phyloP scores from a whole-genome alignment of 2,113 vertebrate genomes.

The Nematolebias whitei region DNA sequence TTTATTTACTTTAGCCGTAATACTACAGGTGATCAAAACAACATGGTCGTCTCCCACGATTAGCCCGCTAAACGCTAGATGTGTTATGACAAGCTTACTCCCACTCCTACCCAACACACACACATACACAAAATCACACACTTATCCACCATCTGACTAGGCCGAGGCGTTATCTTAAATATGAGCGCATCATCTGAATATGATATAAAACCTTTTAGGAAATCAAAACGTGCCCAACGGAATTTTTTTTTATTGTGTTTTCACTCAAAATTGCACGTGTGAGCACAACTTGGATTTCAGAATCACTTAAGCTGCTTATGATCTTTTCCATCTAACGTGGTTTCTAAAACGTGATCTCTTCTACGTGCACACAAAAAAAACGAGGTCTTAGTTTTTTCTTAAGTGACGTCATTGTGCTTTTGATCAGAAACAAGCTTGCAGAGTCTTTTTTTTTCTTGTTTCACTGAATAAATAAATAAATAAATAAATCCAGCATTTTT shows the following conservation, averaged over 20 bases:
- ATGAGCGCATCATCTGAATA: constrained; percentile 30
- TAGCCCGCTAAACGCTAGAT: constrained; percentile 65
- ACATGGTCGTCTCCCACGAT: constrained; percentile 69
- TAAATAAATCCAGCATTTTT: constrained; percentile 51
- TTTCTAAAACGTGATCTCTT: background rate
- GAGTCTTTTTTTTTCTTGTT: constrained; percentile 27
- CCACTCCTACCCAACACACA: constrained; percentile 43
- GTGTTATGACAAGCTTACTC: constrained; percentile 75
- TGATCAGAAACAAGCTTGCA: background rate
- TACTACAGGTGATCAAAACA: constrained; percentile 78
- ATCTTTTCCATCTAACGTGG: constrained; percentile 20
- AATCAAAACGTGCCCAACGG: constrained; percentile 10
- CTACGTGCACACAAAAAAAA: background rate
- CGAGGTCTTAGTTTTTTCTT: constrained; percentile 4
- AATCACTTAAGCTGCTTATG: constrained; percentile 66
- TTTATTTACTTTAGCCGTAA: constrained; percentile 75
- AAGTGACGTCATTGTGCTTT: background rate
- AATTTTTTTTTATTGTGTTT: constrained; percentile 21
- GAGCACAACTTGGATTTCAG: constrained; percentile 45
- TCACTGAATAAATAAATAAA: constrained; percentile 32
- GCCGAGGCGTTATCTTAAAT: constrained; percentile 49
- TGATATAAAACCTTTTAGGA: constrained; percentile 24
- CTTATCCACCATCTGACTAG: constrained; percentile 38
- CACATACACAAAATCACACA: constrained; percentile 33
- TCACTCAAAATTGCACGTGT: constrained; percentile 29